Percentiles rank a stretch among this genome's conserved stretches.
These are phyloP conservation scores for Aldabrachelys gigantea DNA, from an alignment of 2,113 vertebrate species.

Conservation along the genomic window DNA sequence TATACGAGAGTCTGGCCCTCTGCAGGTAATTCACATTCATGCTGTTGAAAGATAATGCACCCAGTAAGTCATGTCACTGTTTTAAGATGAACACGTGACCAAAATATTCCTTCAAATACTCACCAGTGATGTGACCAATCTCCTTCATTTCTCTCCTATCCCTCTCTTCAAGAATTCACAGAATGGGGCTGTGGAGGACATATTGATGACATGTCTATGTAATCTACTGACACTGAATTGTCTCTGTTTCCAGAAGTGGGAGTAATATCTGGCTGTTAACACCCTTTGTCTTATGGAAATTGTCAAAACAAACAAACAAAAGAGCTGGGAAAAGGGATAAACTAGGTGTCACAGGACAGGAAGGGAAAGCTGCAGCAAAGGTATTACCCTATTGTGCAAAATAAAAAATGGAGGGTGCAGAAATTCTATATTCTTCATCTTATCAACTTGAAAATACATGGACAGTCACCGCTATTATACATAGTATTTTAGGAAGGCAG, in stretches of 20 bases:
- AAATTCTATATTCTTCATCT: constrained; percentile 64
- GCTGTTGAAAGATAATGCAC: background rate
- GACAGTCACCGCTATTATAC: constrained; percentile 67
- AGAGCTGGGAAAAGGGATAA: background rate
- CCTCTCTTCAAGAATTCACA: background rate
- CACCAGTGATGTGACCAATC: background rate
- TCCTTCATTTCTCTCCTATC: background rate
- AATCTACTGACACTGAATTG: background rate
- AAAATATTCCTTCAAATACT: background rate
- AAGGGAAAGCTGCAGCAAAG: constrained; percentile 15
- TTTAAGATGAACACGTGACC: background rate
- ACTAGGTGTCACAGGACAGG: background rate
- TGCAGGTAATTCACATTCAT: background rate
- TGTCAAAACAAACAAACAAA: background rate
- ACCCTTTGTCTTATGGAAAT: background rate
- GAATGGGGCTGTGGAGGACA: background rate
- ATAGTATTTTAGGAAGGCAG: constrained; percentile 52
- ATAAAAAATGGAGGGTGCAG: constrained; percentile 63
- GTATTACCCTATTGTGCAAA: constrained; percentile 56
- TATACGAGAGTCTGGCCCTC: background rate
- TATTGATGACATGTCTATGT: background rate
- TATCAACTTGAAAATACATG: constrained; percentile 57
- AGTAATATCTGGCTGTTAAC: constrained; percentile 11
- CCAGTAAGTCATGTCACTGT: background rate
- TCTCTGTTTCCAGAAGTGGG: background rate